Evolutionary conservation across 2,888 invertebrate species (phyloP), one percentile per base, ranked within the genome.

Genomic region (Drosophila sordidula): DNA sequence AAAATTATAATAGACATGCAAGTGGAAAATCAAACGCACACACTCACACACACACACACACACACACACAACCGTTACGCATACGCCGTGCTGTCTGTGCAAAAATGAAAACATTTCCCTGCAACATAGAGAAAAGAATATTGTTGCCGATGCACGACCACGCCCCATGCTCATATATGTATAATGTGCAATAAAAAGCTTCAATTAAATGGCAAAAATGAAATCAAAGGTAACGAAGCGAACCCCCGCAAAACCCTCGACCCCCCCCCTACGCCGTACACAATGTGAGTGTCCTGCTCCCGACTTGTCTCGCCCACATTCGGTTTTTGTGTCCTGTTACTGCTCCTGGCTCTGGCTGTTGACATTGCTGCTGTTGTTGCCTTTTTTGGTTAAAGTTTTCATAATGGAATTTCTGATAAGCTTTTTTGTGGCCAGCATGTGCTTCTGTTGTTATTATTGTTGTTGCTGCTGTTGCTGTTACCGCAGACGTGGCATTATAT

Each of bases 391-490:
- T 79, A 59, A 80, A 83, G 78, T 83, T 79, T 77, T 80, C 80
- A 79, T 86, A 87, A 88, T 87, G 89, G 89, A 87, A 88, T 87
- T 88, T 87, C 76, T 84, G 89, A 87, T 88, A 82, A 88, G 84
- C 80, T 87, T 81, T 80, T 83, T 80, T 78, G 80, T 80, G 73
- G 80, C 67, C 80, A 70, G 51, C 59, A 59, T 78, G 55, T 70
- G 70, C 57, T 55, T 51, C 47, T 58, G 49, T 57, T 64, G 36
- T 45, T 65, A 45, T 55, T 63, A 61, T 62, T 56, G 42, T 6
- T 57, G 46, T 4, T 57, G 68, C 4, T 36, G 38, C 22, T 62
- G 55, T 54, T 69, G 62, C 56, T 67, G 64, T 69, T 62, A 80
- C 84, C 80, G 77, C 83, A 83, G 80, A 83, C 74, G 64, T 68